phyloP scores from a whole-genome alignment of 2,113 vertebrate species.

The Acanthochromis polyacanthus region DNA sequence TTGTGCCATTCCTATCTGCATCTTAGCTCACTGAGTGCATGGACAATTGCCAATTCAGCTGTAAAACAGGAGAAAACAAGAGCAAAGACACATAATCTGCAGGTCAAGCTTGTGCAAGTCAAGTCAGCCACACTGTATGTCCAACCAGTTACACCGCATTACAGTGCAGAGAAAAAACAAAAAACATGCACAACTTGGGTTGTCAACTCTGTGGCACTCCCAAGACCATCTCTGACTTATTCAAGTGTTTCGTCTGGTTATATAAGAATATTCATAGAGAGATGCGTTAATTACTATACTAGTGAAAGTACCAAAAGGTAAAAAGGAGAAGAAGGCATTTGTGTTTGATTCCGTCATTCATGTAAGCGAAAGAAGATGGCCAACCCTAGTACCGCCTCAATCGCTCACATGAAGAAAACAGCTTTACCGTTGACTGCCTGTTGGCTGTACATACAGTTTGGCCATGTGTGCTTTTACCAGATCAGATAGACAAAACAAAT shows the following conservation, averaged over 20 bases:
- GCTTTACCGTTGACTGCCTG: too few species aligned
- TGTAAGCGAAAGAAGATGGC: neutral
- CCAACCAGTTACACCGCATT: slow-evolving; percentile 61
- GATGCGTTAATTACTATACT: neutral
- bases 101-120: slow-evolving; percentile 53
- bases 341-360: slow-evolving; percentile 43
- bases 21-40: neutral
- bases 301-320: neutral
- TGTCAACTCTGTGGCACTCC: slow-evolving; percentile 41
- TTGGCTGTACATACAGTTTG: slow-evolving; percentile 30
- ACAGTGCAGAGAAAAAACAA: neutral
- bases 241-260: neutral
- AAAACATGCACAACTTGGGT: slow-evolving; percentile 28
- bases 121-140: slow-evolving; percentile 32
- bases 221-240: neutral
- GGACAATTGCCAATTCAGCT: slow-evolving; percentile 23
- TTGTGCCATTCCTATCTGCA: neutral
- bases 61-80: slow-evolving; percentile 19
- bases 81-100: slow-evolving; percentile 29
- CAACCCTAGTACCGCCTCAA: slow-evolving; percentile 40
- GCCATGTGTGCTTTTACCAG: slow-evolving; percentile 24
- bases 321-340: slow-evolving; percentile 8
- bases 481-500: slow-evolving; percentile 40
- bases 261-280: neutral
- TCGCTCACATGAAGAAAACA: slow-evolving; percentile 5